These are phyloP conservation scores for Tinea semifulvella DNA, from an alignment of 2,888 invertebrate genomes.

Conservation along the genomic window DNA sequence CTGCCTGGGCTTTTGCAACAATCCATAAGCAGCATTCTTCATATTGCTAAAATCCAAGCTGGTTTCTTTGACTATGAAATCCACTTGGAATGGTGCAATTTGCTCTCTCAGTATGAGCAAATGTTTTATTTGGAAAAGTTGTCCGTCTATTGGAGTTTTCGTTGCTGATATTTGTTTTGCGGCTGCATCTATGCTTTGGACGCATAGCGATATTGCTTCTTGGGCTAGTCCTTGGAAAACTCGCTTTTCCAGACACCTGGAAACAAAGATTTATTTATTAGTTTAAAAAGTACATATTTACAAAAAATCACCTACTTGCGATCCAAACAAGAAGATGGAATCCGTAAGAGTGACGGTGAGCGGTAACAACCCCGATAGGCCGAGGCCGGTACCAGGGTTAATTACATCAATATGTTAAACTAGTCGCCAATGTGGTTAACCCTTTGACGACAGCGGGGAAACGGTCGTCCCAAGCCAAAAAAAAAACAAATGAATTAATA, in stretches of 20 bases:
- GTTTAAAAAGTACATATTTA: no score
- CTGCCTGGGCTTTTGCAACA: conserved; percentile 80
- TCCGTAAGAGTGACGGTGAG: conserved; percentile 28
- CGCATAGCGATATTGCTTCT: conserved; percentile 92
- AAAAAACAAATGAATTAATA: no score
- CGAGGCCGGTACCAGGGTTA: no score
- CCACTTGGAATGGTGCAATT: conserved; percentile 97
- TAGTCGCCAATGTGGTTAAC: no score
- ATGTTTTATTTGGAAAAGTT: conserved; percentile 98
- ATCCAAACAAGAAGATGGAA: no score
- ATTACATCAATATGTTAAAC: no score
- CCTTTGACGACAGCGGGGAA: no score
- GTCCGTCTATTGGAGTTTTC: conserved; percentile 88
- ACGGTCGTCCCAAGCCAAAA: no score
- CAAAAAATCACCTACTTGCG: no score
- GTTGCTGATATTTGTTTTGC: conserved; percentile 78
- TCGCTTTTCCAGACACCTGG: conserved; percentile 91
- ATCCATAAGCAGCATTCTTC: conserved; percentile 82
- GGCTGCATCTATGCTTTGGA: conserved; percentile 87
- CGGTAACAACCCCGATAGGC: no score
- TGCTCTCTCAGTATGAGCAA: conserved; percentile 95
- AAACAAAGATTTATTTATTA: no score
- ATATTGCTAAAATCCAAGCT: conserved; percentile 93
- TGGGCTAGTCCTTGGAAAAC: conserved; percentile 98
- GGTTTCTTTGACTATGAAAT: conserved; percentile 92